phyloP scores from a whole-genome alignment of 2,888 invertebrate genomes.

The Therioaphis trifolii region DNA sequence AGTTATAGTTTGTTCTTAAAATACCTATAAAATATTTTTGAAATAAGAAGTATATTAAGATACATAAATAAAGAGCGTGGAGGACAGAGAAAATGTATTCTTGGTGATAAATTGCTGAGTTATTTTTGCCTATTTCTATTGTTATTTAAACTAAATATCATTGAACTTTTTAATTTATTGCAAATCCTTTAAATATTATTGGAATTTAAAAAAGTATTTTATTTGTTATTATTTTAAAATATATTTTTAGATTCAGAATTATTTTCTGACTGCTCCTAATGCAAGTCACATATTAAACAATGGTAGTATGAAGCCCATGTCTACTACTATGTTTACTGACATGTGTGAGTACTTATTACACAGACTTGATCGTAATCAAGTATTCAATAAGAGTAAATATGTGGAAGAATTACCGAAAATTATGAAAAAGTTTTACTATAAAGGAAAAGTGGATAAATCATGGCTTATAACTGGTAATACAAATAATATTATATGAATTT shows the following conservation, averaged over 20 bases:
- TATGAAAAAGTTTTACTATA: constrained; percentile 62
- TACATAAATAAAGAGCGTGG: no score
- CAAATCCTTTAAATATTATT: no score
- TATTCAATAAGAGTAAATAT: constrained; percentile 57
- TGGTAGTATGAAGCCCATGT: constrained; percentile 64
- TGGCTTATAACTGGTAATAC: constrained; percentile 63
- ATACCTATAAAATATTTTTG: no score
- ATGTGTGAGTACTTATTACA: constrained; percentile 63
- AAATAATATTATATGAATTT: not conserved
- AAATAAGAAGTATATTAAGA: no score
- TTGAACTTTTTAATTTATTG: not conserved
- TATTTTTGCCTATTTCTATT: no score
- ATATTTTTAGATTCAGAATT: constrained; percentile 53
- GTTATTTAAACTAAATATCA: no score
- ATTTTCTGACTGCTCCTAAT: constrained; percentile 55
- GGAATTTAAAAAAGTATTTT: not conserved
- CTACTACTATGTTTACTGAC: constrained; percentile 63
- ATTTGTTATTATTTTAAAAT: constrained; percentile 16
- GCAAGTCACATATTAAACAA: constrained; percentile 60
- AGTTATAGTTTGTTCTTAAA: no score
- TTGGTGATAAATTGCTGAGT: no score
- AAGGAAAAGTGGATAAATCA: constrained; percentile 64
- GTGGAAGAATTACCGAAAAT: constrained; percentile 62
- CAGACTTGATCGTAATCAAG: constrained; percentile 49
- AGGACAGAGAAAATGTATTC: no score